Conservation (phyloP, 2,888 invertebrate species). For the Eudemis profundana region DNA sequence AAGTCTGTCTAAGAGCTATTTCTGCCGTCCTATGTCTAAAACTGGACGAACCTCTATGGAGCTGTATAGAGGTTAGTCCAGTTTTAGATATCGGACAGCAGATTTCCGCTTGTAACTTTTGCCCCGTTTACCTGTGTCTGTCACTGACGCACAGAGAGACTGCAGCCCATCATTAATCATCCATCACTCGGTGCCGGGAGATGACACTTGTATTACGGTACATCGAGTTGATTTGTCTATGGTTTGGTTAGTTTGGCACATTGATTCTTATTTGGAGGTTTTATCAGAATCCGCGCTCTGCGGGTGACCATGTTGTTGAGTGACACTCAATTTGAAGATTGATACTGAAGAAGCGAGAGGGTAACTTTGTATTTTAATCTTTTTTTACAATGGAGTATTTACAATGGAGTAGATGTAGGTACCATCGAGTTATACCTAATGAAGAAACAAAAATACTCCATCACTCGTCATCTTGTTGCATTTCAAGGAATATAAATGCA, state of each 20-base stretch:
- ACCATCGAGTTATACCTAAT: too few species aligned
- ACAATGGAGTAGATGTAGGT: too few species aligned
- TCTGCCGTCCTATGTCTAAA: too few species aligned
- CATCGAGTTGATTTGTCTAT: constrained; percentile 33
- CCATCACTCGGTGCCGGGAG: constrained; percentile 55
- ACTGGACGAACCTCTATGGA: too few species aligned
- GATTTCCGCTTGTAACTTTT: constrained; percentile 36
- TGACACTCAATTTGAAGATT: constrained; percentile 17
- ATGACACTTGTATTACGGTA: constrained; percentile 34
- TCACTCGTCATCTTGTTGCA: background rate
- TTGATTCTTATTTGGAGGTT: constrained; percentile 17
- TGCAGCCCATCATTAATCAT: constrained; percentile 68
- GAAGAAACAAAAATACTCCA: background rate
- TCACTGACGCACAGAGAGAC: constrained; percentile 64
- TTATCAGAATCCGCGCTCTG: constrained; percentile 18
- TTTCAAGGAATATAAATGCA: too few species aligned
- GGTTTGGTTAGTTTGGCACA: constrained; percentile 6
- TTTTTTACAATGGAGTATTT: too few species aligned
- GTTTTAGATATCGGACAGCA: too few species aligned
- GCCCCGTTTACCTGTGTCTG: constrained; percentile 54
- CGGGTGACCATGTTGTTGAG: constrained; percentile 17
- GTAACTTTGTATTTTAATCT: background rate
- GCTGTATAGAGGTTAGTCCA: too few species aligned
- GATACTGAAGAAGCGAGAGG: background rate
- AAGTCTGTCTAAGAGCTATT: too few species aligned